Conservation (phyloP, 1,140 invertebrate genomes). For the Oppia nitens region DNA sequence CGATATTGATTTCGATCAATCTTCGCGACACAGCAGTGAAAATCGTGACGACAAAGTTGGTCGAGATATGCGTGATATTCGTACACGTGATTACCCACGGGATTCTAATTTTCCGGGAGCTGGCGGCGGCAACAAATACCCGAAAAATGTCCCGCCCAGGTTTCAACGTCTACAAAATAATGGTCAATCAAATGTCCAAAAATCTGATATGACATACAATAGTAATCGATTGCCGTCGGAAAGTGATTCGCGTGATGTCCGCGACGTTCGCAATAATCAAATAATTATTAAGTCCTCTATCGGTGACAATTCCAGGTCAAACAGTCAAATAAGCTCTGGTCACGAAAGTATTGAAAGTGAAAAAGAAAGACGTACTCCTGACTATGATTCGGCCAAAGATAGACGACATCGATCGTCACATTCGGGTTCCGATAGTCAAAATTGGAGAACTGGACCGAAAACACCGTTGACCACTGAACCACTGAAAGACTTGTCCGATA, state of each 20-base stretch:
- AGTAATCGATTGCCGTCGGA: background rate
- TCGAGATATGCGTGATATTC: slow-evolving; percentile 30
- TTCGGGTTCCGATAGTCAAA: background rate
- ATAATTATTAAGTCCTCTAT: background rate
- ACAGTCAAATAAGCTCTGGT: slow-evolving; percentile 28
- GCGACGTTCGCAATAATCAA: background rate
- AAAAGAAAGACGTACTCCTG: slow-evolving; percentile 20
- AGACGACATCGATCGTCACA: background rate
- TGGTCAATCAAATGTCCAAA: background rate
- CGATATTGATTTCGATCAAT: background rate
- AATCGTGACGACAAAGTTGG: slow-evolving; percentile 33
- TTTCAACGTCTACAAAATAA: slow-evolving; percentile 38
- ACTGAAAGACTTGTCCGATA: background rate
- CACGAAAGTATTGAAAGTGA: slow-evolving; percentile 28
- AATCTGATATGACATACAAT: background rate
- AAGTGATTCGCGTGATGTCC: background rate
- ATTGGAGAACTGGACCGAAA: background rate
- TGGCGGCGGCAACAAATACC: slow-evolving; percentile 52
- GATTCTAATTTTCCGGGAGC: slow-evolving; percentile 24
- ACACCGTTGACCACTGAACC: background rate
- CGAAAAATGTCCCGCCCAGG: slow-evolving; percentile 61
- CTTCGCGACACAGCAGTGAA: slow-evolving; percentile 35
- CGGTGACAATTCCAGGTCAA: slow-evolving; percentile 23
- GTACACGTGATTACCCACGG: slow-evolving; percentile 8
- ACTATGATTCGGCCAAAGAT: slow-evolving; percentile 21